phyloP scores from a whole-genome alignment of 2,113 vertebrate species.

The Capra hircus region DNA sequence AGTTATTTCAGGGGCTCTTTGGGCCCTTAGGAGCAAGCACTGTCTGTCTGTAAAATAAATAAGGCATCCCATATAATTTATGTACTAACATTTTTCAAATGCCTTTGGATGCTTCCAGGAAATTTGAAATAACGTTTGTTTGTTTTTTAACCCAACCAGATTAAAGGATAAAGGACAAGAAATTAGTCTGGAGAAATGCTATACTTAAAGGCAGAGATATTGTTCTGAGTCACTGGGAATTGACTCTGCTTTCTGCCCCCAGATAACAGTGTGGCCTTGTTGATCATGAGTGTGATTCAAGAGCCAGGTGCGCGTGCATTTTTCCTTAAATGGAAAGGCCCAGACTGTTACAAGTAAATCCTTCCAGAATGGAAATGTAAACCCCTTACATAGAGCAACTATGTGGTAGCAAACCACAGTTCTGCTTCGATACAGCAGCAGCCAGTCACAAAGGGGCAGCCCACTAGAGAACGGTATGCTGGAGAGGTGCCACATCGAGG shows the following conservation, averaged over 20 bases:
- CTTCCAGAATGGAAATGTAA: background rate
- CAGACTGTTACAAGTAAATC: background rate
- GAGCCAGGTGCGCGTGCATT: background rate
- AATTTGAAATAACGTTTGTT: background rate
- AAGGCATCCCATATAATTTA: background rate
- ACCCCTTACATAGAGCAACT: background rate
- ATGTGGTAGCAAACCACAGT: background rate
- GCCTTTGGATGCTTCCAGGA: background rate
- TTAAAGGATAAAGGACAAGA: slow-evolving; percentile 2
- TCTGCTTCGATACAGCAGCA: background rate
- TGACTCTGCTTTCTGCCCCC: background rate
- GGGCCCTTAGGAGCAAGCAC: background rate
- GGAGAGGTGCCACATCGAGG: background rate
- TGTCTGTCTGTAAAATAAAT: background rate
- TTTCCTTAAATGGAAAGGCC: background rate
- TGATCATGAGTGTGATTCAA: background rate
- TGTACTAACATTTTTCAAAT: background rate
- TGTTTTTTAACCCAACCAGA: background rate
- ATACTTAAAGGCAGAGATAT: background rate
- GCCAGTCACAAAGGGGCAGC: background rate
- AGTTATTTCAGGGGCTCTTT: background rate
- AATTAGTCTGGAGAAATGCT: background rate
- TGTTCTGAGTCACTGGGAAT: background rate
- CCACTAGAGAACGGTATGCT: background rate
- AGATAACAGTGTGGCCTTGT: background rate